Conservation (phyloP, 2,113 vertebrate genomes). For the Onychostruthus taczanowskii region DNA sequence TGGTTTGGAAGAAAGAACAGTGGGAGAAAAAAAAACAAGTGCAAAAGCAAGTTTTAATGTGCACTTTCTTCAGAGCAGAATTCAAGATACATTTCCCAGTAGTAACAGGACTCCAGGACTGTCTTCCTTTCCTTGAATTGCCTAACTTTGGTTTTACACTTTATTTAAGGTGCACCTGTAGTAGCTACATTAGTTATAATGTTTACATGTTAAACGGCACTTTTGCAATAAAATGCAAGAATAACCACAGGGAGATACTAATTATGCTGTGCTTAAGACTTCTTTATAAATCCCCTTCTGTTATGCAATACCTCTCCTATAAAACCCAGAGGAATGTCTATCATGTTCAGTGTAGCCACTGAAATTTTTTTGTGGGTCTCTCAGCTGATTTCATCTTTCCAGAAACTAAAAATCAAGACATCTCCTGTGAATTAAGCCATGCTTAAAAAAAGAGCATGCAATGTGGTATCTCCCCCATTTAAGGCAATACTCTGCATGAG, state of each 20-base stretch:
- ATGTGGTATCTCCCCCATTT: background rate
- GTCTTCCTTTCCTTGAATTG: background rate
- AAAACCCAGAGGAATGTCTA: background rate
- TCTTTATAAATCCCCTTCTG: background rate
- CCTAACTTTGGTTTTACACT: background rate
- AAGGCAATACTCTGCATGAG: background rate
- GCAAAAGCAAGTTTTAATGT: background rate
- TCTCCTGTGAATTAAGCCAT: background rate
- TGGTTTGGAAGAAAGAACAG: background rate
- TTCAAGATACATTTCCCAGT: background rate
- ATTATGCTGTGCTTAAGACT: background rate
- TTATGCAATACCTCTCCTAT: background rate
- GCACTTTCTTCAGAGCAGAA: background rate
- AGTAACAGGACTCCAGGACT: background rate
- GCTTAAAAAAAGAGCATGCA: background rate
- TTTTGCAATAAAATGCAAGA: background rate
- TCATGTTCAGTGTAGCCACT: background rate
- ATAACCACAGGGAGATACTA: background rate
- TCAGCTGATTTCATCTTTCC: background rate
- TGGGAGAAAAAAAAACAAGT: background rate
- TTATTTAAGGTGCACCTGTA: background rate
- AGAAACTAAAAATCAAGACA: background rate
- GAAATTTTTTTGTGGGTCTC: background rate
- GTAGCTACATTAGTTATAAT: background rate
- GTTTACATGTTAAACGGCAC: background rate